A percentile compares a stretch with the other conserved stretches of the same genome.
phyloP scores from a whole-genome alignment of 2,888 invertebrate genomes.

The Carabus problematicus region DNA sequence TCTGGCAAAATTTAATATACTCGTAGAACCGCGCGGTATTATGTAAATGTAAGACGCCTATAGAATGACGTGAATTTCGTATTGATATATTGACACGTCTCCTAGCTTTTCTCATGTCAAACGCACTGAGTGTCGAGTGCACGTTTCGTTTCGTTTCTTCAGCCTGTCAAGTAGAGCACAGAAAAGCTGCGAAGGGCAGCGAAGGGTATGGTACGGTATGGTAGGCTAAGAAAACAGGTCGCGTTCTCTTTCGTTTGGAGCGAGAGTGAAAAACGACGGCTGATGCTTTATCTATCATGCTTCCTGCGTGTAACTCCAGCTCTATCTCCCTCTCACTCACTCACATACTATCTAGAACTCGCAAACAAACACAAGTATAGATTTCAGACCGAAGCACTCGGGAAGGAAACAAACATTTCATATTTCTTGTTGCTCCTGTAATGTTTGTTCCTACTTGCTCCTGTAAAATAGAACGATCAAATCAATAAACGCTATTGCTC shows the following conservation, averaged over 20 bases:
- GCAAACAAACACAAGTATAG: slow-evolving; percentile 24
- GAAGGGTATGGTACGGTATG: not conserved
- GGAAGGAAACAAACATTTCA: slow-evolving; percentile 32
- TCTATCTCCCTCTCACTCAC: not conserved
- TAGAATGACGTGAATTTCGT: slow-evolving; percentile 10
- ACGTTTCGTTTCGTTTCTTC: slow-evolving; percentile 8
- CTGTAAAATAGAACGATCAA: too few relatives aligned
- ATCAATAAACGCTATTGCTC: too few relatives aligned
- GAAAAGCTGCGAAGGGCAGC: not conserved
- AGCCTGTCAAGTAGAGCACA: too few relatives aligned
- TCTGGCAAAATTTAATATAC: slow-evolving; percentile 3
- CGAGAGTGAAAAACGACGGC: slow-evolving; percentile 23
- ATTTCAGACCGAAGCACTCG: slow-evolving; percentile 12
- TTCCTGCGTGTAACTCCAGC: slow-evolving; percentile 10
- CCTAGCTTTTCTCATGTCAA: not conserved
- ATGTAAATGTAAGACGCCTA: not conserved
- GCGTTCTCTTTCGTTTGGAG: slow-evolving; percentile 9
- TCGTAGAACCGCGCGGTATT: not conserved
- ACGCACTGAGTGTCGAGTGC: slow-evolving; percentile 8
- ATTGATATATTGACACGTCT: slow-evolving; percentile 16
- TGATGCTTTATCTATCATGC: slow-evolving; percentile 33
- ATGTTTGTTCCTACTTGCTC: not conserved
- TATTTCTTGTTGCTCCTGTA: slow-evolving; percentile 27
- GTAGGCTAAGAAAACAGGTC: not conserved
- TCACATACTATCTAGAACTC: slow-evolving; percentile 7